Evolutionary conservation across 2,888 invertebrate genomes (phyloP), one percentile per base, ranked within the genome.

Genomic region (Gnatocerus cornutus): DNA sequence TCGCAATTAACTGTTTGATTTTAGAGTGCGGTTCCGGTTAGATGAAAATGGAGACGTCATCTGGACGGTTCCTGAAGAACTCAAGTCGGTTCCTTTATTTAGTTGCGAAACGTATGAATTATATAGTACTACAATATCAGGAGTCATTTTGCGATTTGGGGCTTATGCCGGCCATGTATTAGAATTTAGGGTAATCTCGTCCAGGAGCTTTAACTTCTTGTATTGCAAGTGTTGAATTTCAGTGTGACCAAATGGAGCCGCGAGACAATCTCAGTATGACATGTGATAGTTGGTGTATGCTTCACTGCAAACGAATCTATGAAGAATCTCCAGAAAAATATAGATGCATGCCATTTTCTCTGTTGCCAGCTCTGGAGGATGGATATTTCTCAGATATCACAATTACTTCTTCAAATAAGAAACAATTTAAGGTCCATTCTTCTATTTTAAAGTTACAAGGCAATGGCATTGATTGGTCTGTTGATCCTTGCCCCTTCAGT

Each of bases 41-140:
- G 89, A 90, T 78, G 89, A 89, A 74, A 88, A 85, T 75, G 90
- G 90, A 33, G 90, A 90, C 83, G 90, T 90, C 5, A 87, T 87
- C 5, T 90, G 90, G 90, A 88, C 87, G 75, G 85, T 89, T 70
- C 84, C 67, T 14, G 88, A 89, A 52, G 87, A 87, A 73, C 84
- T 87, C 1, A 87, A 88, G 76, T 73, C 76, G 13, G 77, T 89
- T 77, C 89, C 90, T 29, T 84, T 91, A 76, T 91, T 91, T 81
- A 88, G 87, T 78, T 91, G 90, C 84, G 90, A 91, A 82, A 90
- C 90, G n/a, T 91, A 89, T 80, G 90, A 91, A 84, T 85, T 89
- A 58, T 84, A 84, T 71, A 81, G 77, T 59, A 80, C 81, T 14
- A 81, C 83, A 4, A 66, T 70, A 21, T 69, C 73, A 12, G 72